Evolutionary conservation across 2,113 vertebrate genomes (phyloP), one percentile per base, ranked within the genome.

Genomic region (Labeo catla): DNA sequence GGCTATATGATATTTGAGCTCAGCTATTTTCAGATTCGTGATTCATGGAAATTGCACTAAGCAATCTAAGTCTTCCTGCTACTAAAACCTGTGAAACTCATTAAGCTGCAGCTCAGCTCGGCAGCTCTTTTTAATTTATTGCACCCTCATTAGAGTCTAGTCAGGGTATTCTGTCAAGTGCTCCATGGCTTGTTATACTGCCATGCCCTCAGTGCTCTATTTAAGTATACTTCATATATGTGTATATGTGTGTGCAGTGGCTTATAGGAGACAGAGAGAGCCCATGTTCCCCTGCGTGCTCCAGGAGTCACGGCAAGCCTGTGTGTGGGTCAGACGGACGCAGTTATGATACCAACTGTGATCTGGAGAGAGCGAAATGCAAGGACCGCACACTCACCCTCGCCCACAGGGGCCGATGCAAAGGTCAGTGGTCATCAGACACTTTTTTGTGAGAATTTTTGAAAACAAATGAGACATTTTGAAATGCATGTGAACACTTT

Each of bases 331-430:
- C 98, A 0, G 98, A 99, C 0, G 96, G 98, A 84, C 95, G 96
- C 89, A 98, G 95, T 0, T 99, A 99, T 0, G 98, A 99, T 81
- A 97, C 96, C 0, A 95, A 92, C 95, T 99, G 98, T 0, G 97
- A 99, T 74, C 97, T 97, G 93, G 98, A 98, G 95, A 95, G 95
- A 93, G 98, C 98, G 57, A 97, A 97, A 52, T 99, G 98, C 94
- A 96, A 96, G 21, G 97, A 99, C 76, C 93, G 95, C 0, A 91
- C 92, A 0, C 95, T 99, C 84, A 93, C 94, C 0, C 93, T 97
- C 76, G 94, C 95, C 0, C 94, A 98, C 57, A 96, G 98, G 0
- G 97, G 98, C 19, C 94, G 95, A 8, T 99, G 98, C 94, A 97
- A 96, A 97, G 98, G 98, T 98, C 91, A 91, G 90, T 66, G 19